Percentiles rank a stretch among this genome's conserved stretches.
Evolutionary conservation across 2,113 vertebrate species (phyloP).

Genomic region (Brachionichthys hirsutus): DNA sequence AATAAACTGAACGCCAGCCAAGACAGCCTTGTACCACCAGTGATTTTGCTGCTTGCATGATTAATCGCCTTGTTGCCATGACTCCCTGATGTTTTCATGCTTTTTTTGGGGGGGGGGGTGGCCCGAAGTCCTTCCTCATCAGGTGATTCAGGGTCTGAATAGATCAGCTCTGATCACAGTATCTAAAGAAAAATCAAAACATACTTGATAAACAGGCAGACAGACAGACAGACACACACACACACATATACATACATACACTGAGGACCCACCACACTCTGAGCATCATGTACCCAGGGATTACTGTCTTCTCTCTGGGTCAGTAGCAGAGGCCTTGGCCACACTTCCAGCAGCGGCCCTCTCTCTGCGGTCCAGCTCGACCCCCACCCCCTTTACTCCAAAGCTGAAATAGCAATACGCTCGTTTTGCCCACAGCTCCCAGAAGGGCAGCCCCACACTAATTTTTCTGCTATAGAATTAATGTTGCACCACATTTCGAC

Average conservation of each 20-base stretch:
- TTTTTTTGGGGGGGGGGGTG: too few species aligned
- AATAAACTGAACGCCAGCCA: constrained; percentile 38
- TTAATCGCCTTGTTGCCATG: constrained; percentile 45
- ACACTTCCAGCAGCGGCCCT: constrained; percentile 68
- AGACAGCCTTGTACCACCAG: constrained; percentile 4
- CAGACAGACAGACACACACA: neutral
- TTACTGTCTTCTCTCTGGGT: constrained; percentile 65
- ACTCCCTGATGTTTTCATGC: constrained; percentile 29
- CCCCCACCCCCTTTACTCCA: constrained; percentile 32
- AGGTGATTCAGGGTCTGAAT: constrained; percentile 22
- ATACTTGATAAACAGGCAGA: too few species aligned
- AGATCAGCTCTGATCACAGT: too few species aligned
- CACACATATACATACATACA: constrained; percentile 16
- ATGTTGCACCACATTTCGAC: constrained; percentile 62
- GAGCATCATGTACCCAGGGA: constrained; percentile 57
- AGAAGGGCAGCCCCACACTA: constrained; percentile 67
- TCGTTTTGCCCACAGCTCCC: constrained; percentile 71
- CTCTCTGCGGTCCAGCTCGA: constrained; percentile 59
- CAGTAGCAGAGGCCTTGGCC: constrained; percentile 71
- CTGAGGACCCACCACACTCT: constrained; percentile 54
- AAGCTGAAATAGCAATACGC: constrained; percentile 82
- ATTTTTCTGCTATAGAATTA: constrained; percentile 76
- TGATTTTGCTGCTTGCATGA: constrained; percentile 7
- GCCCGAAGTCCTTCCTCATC: neutral
- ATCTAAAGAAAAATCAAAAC: too few species aligned